phyloP scores from a whole-genome alignment of 53 echinoderm and acorn worm genomes.

The Echinometra lucunter region DNA sequence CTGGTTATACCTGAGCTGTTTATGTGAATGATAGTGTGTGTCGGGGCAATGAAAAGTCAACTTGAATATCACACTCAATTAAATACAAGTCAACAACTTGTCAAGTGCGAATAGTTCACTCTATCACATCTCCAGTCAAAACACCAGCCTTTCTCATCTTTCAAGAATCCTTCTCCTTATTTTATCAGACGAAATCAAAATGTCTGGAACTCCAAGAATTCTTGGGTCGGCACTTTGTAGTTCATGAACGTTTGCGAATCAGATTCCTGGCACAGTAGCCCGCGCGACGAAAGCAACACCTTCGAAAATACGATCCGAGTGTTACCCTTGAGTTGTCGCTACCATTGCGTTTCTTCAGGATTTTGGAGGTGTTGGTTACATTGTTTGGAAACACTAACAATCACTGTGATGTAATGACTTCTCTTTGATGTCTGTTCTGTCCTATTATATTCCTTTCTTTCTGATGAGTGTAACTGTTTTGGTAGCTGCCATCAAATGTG shows the following conservation, averaged over 20 bases:
- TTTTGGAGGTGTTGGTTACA: conserved; percentile 37
- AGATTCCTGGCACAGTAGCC: not conserved
- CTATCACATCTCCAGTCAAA: conserved; percentile 36
- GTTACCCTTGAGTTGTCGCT: conserved; percentile 32
- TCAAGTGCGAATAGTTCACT: conserved; percentile 46
- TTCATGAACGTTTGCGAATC: conserved; percentile 16
- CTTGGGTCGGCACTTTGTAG: conserved; percentile 16
- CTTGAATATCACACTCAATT: conserved; percentile 54
- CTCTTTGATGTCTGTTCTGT: not conserved
- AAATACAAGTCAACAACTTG: conserved; percentile 44
- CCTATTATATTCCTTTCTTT: not conserved
- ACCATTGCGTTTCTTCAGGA: conserved; percentile 15
- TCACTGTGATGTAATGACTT: conserved; percentile 21
- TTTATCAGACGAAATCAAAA: conserved; percentile 43
- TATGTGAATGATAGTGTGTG: conserved; percentile 17
- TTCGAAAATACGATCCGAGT: not conserved
- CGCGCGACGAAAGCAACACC: conserved; percentile 37
- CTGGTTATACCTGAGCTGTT: conserved; percentile 28
- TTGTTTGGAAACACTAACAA: conserved; percentile 36
- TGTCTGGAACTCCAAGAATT: conserved; percentile 25
- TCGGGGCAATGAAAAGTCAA: conserved; percentile 46
- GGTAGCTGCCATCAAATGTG: conserved; percentile 25
- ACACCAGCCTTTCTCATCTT: conserved; percentile 10
- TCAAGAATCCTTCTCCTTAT: conserved; percentile 12
- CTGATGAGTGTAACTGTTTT: not conserved